Base-by-base conservation (phyloP, 2,797 vertebrate species). In the Steatocranus sp. region DNA sequence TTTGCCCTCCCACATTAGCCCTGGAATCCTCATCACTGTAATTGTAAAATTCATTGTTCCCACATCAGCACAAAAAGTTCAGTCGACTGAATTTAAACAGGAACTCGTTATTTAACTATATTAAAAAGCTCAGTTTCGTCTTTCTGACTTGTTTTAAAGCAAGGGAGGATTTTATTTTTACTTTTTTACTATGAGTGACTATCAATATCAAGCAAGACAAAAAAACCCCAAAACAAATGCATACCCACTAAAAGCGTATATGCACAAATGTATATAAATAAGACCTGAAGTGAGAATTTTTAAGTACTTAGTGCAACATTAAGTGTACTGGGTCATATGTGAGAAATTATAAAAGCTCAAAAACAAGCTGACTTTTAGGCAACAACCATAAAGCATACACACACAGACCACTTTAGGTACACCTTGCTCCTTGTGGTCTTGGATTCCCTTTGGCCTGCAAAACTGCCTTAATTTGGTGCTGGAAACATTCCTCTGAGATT, bases 31-130 rank as follows among this genome's bases (percentile, higher is more conserved):
- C 12, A 11, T 70, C 20, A 73, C 41, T 38, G 48, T 78, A 74
- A 77, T 53, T 83, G n/a, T 27, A 53, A 58, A 58, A 66, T 30
- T 82, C 38, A 86, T 79, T 83, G 27, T 79, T 79, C 14, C 75
- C 49, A 58, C 46, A 68, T 58, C 76, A 58, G 38, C 56, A 23
- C 10, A 63, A 77, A 17, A 43, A 53, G 48, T 58, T 56, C 20
- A 73, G 17, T 25, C 23, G 15, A 32, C 11, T 63, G 78, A 61
- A 68, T 25, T 84, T n/a, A 54, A 81, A 81, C 32, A 50, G 15
- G n/a, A 38, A 53, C 17, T 25, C 23, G 73, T 9, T 54, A 17
- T 61, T n/a, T 48, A 63, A 46, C 73, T 38, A 43, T 70, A 20
- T 70, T 11, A n/a, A 51, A 68, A 18, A 46, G 15, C 1, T 68